Evolutionary conservation across 2,113 vertebrate genomes (phyloP).

Genomic region (Lipophrys pholis): DNA sequence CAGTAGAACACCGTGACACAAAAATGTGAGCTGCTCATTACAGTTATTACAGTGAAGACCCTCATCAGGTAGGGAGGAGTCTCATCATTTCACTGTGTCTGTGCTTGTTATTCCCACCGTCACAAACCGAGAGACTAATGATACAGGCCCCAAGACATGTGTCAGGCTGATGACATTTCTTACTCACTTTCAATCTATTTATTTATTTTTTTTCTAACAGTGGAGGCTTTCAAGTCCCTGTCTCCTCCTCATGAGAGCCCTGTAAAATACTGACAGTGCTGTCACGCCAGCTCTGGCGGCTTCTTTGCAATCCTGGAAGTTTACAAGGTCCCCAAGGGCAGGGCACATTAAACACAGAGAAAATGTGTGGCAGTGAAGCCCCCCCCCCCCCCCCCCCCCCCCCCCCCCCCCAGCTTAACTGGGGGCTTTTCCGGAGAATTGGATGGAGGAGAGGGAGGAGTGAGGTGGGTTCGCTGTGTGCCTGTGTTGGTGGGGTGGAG

Average conservation of each 20-base stretch:
- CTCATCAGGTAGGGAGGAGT: constrained; percentile 44
- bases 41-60: constrained; percentile 32
- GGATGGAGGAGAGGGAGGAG: constrained; percentile 55
- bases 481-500: background rate
- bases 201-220: background rate
- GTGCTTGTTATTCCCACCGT: constrained; percentile 39
- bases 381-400: constrained; percentile 29
- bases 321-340: constrained; percentile 76
- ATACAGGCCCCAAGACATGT: constrained; percentile 43
- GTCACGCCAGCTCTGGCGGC: constrained; percentile 61
- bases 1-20: constrained; percentile 1
- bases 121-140: constrained; percentile 45
- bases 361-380: constrained; percentile 61
- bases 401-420: constrained; percentile 31
- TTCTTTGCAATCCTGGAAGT: constrained; percentile 62
- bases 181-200: constrained; percentile 9
- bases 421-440: constrained; percentile 64
- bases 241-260: constrained; percentile 36
- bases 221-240: constrained; percentile 53
- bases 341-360: constrained; percentile 72
- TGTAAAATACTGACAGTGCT: constrained; percentile 65
- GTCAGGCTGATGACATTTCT: constrained; percentile 48
- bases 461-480: constrained; percentile 15
- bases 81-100: constrained; percentile 23
- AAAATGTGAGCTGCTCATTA: constrained; percentile 35